Evolutionary conservation across 1,140 invertebrate species (phyloP), one percentile per base, ranked within the genome.

Genomic region (Temnothorax nylanderi): DNA sequence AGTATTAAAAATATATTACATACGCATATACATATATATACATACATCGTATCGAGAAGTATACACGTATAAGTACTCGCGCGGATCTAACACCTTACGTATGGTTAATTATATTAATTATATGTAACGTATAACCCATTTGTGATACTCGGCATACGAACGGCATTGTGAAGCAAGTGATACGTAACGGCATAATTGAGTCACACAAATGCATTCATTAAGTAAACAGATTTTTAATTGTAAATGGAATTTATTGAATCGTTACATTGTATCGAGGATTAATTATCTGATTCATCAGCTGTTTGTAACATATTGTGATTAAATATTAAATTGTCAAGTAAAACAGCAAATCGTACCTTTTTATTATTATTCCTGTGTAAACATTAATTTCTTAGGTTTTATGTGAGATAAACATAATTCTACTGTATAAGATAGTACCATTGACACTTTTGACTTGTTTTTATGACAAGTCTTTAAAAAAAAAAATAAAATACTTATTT

Each of bases 231-330:
- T 86, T 90, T 87, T 67, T 88, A 84, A 91, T 89, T 64, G 62
- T 90, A 91, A 90, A 88, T 81, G 60, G 71, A 89, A 87, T 88
- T 88, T 87, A 91, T 86, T 81, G 60, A 47, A 90, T 91, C 85
- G 81, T 89, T 92, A 81, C 72, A 91, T 89, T 82, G 72, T 87
- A 89, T 91, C 71, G 74, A 93, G 74, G 80, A 90, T 93, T 89
- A 69, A 92, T 92, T 91, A 92, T 92, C 90, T 92, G 80, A 93
- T 92, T 92, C 89, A 89, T 92, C 86, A 84, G 87, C 89, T 93
- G 88, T 93, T 92, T 93, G 89, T 93, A 93, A 93, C 87, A 91
- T 91, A 65, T 78, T 51, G 78, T 92, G 67, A 93, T 90, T 92
- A 89, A 91, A 92, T 89, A 93, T 93, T 90, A 89, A 89, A 92